These are phyloP conservation scores for Pogoniulus pusillus DNA, from an alignment of 2,797 vertebrate genomes.

Conservation along the genomic window DNA sequence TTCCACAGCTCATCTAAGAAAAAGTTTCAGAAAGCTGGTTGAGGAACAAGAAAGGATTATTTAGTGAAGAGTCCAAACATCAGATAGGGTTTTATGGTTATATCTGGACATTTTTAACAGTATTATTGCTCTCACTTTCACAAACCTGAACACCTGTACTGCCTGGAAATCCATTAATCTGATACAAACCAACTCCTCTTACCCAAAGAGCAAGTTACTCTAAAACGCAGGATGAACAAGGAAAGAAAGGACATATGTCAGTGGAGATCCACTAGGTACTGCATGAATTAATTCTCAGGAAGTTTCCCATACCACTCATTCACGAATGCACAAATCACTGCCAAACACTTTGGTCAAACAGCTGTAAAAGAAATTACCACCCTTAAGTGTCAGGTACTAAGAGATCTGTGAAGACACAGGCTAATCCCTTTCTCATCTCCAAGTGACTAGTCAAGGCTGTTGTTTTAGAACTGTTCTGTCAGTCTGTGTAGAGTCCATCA, in stretches of 20 bases:
- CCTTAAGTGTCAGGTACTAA: background rate
- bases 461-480: background rate
- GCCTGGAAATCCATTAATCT: background rate
- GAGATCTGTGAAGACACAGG: background rate
- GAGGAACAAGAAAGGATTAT: background rate
- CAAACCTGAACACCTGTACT: background rate
- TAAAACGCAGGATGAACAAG: background rate
- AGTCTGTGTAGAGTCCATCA: rapidly evolving
- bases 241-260: background rate
- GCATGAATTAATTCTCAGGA: background rate
- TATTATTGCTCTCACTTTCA: background rate
- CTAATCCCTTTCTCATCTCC: background rate
- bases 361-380: background rate
- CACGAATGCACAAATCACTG: background rate
- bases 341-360: background rate
- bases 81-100: background rate
- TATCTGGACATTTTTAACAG: background rate
- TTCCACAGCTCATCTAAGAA: background rate
- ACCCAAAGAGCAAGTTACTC: background rate
- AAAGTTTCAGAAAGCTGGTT: background rate
- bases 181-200: background rate
- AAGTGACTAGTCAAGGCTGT: background rate
- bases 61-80: background rate
- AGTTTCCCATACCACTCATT: background rate
- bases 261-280: background rate